Evolutionary conservation across 2,113 vertebrate genomes (phyloP).

Genomic region (Ictalurus furcatus): DNA sequence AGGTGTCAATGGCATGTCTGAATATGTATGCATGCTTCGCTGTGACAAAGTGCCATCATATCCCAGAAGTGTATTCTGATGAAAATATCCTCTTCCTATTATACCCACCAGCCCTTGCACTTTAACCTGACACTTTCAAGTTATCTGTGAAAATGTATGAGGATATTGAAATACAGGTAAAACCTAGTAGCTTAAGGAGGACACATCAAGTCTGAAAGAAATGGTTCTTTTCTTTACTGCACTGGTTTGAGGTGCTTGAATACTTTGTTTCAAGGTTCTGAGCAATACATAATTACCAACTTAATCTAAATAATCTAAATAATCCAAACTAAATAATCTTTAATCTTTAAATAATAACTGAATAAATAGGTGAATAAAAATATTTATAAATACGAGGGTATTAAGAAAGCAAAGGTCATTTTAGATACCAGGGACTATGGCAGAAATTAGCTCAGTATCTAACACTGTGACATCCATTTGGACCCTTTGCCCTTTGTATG

Average conservation of each 20-base stretch:
- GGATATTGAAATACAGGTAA: background rate
- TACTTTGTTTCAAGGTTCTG: background rate
- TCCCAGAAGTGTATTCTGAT: background rate
- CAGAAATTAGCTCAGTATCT: background rate
- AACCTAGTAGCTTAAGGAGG: background rate
- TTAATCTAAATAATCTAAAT: background rate
- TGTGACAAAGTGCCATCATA: background rate
- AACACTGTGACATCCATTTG: background rate
- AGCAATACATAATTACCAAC: background rate
- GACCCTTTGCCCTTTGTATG: slow-evolving; percentile 18
- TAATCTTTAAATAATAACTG: background rate
- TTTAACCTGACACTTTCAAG: background rate
- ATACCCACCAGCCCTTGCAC: background rate
- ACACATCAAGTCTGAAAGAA: background rate
- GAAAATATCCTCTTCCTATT: background rate
- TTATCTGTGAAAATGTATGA: background rate
- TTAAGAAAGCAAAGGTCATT: background rate
- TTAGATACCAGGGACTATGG: background rate
- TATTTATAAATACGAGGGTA: background rate
- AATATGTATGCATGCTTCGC: background rate
- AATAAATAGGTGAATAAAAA: background rate
- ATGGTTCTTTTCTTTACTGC: background rate
- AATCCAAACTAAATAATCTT: too few relatives aligned
- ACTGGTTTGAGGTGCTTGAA: background rate
- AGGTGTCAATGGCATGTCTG: background rate